Conservation (phyloP, 1,140 invertebrate genomes). For the Heliconius melpomene region DNA sequence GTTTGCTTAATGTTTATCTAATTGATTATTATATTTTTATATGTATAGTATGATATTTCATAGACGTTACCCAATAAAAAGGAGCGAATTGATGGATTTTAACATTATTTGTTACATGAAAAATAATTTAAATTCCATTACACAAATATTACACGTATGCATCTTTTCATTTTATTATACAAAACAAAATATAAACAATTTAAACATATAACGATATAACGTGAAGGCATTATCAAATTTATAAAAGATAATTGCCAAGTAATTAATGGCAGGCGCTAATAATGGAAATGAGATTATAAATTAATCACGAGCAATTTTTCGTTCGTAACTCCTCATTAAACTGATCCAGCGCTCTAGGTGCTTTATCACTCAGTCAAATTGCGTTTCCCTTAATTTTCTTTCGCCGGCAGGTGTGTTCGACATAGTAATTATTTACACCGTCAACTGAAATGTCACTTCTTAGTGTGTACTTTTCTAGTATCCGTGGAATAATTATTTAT, state of each 20-base stretch:
- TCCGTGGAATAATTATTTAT: background rate
- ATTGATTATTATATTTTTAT: slow-evolving; percentile 39
- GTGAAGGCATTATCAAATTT: slow-evolving; percentile 43
- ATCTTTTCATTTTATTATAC: no score
- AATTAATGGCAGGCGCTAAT: slow-evolving; percentile 66
- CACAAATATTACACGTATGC: no score
- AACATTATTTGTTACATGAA: no score
- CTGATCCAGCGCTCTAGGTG: slow-evolving; percentile 74
- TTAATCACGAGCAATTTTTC: slow-evolving; percentile 77
- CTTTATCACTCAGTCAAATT: slow-evolving; percentile 81
- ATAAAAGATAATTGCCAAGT: slow-evolving; percentile 56
- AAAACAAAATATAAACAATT: slow-evolving; percentile 11
- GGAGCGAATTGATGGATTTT: no score
- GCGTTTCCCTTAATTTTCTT: slow-evolving; percentile 81
- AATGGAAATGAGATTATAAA: slow-evolving; percentile 74
- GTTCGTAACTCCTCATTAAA: slow-evolving; percentile 76
- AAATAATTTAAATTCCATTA: no score
- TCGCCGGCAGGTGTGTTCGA: slow-evolving; percentile 80
- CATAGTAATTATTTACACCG: slow-evolving; percentile 81
- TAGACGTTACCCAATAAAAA: no score
- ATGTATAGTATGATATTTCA: no score
- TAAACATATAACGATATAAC: slow-evolving; percentile 32
- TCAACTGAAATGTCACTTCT: slow-evolving; percentile 70
- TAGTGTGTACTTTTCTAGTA: slow-evolving; percentile 29
- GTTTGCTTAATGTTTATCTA: slow-evolving; percentile 46